Evolutionary conservation across 2,888 invertebrate genomes (phyloP).

Genomic region (Ptilodon capucinus): DNA sequence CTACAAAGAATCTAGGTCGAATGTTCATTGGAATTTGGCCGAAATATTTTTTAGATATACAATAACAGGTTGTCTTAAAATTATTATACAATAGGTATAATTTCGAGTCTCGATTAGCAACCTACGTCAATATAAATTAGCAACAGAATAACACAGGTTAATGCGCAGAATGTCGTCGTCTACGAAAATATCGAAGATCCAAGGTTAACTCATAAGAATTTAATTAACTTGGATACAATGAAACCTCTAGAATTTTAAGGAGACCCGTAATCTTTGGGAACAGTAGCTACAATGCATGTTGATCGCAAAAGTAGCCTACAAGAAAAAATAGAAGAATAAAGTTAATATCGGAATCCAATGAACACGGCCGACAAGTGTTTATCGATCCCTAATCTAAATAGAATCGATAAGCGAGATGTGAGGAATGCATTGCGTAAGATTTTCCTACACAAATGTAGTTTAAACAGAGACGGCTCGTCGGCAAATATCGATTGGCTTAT

Average conservation of each 20-base stretch:
- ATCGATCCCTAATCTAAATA: slow-evolving; percentile 33
- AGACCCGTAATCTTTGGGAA: not conserved
- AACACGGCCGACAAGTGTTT: slow-evolving; percentile 12
- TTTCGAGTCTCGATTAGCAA: not conserved
- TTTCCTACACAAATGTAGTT: slow-evolving; percentile 15
- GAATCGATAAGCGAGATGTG: slow-evolving; percentile 33
- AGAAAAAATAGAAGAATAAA: not conserved
- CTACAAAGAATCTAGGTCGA: not conserved
- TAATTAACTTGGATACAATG: not conserved
- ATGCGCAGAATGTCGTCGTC: not conserved
- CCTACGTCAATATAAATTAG: not conserved
- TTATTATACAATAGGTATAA: not conserved
- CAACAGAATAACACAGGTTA: not conserved
- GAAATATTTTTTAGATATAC: not conserved
- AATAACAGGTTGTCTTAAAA: not conserved
- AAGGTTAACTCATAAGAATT: not conserved
- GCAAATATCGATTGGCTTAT: slow-evolving; percentile 28
- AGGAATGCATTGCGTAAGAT: slow-evolving; percentile 34
- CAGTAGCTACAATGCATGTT: no score
- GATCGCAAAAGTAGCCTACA: no score
- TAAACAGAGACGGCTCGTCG: slow-evolving; percentile 9
- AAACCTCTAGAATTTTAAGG: not conserved
- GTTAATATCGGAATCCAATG: not conserved
- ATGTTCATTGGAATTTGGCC: not conserved
- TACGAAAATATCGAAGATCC: not conserved